phyloP scores from a whole-genome alignment of 2,797 vertebrate species.

The Malacoctenus gilli region DNA sequence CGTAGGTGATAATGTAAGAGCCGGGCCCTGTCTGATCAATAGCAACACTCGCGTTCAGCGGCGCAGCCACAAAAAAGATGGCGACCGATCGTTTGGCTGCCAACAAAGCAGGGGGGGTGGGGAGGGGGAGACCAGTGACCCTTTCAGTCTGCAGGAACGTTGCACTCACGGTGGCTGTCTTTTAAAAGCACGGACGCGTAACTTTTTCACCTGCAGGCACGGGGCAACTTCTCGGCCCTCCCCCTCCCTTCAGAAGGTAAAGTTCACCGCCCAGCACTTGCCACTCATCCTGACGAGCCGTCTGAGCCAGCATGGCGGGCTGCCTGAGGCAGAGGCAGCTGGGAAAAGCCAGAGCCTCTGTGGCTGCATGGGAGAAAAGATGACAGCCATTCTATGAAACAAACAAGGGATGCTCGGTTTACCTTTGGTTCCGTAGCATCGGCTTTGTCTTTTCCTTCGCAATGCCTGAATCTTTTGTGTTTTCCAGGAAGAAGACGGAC shows the following conservation, averaged over 20 bases:
- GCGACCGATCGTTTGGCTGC: neutral
- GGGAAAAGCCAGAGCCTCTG: conserved; percentile 18
- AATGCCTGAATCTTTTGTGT: neutral
- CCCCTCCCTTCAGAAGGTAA: conserved; percentile 27
- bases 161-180: conserved; percentile 21
- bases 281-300: conserved; percentile 57
- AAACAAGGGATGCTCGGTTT: conserved; percentile 10
- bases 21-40: conserved; percentile 43
- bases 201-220: conserved; percentile 45
- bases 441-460: conserved; percentile 13
- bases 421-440: conserved; percentile 11
- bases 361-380: conserved; percentile 21
- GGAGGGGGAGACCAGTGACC: conserved; percentile 24
- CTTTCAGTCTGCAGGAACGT: conserved; percentile 20
- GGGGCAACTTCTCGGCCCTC: conserved; percentile 13
- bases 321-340: conserved; percentile 41
- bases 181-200: conserved; percentile 24
- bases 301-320: conserved; percentile 44
- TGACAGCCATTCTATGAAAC: conserved; percentile 6
- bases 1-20: conserved; percentile 57
- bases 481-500: conserved; percentile 13
- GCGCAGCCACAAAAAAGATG: conserved; percentile 45
- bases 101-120: too few relatives aligned
- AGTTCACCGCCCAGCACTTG: conserved; percentile 56
- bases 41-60: conserved; percentile 29